A percentile compares a stretch with the other conserved stretches of the same genome.
phyloP scores from a whole-genome alignment of 2,797 vertebrate species.

The Clarias platycephalus region DNA sequence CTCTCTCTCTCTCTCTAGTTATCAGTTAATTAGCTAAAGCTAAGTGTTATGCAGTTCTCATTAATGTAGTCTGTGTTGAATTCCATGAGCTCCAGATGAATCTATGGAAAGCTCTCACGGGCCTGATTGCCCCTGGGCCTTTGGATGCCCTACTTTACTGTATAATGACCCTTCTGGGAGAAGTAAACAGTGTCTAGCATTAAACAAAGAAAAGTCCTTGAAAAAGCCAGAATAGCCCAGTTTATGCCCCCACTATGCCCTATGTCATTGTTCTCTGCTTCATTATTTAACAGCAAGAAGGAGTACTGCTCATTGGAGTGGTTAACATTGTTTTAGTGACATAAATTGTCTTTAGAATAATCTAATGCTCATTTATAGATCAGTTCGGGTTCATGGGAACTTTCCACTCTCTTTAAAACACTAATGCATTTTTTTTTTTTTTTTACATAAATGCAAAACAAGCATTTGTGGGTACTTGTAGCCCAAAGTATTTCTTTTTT shows the following conservation, averaged over 20 bases:
- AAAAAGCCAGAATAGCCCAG: conserved; percentile 46
- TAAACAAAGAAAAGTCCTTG: conserved; percentile 45
- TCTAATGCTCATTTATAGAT: conserved; percentile 38
- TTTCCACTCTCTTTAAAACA: conserved; percentile 1
- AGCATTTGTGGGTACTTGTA: conserved; percentile 10
- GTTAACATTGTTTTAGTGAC: conserved; percentile 31
- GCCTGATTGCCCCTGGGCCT: conserved; percentile 16
- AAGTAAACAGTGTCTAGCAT: conserved; percentile 44
- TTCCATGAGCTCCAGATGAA: conserved; percentile 17
- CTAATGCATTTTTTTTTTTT: conserved; percentile 14
- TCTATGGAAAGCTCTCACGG: conserved; percentile 27
- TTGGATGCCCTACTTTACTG: conserved; percentile 50
- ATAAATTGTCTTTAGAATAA: conserved; percentile 46
- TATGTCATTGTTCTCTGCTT: conserved; percentile 44
- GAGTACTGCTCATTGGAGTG: conserved; percentile 20
- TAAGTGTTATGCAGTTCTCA: conserved; percentile 12
- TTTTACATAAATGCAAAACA: not conserved
- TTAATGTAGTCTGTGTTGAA: conserved; percentile 28
- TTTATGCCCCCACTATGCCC: conserved; percentile 38
- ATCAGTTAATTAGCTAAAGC: conserved; percentile 10
- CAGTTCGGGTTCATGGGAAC: conserved; percentile 34
- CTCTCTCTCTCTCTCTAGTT: not conserved
- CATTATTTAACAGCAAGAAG: conserved; percentile 46
- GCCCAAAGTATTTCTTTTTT: conserved; percentile 12
- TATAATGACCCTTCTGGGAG: conserved; percentile 44